Evolutionary conservation across 2,797 vertebrate genomes (phyloP), one percentile per base, ranked within the genome.

Genomic region (Eulemur albifrons): DNA sequence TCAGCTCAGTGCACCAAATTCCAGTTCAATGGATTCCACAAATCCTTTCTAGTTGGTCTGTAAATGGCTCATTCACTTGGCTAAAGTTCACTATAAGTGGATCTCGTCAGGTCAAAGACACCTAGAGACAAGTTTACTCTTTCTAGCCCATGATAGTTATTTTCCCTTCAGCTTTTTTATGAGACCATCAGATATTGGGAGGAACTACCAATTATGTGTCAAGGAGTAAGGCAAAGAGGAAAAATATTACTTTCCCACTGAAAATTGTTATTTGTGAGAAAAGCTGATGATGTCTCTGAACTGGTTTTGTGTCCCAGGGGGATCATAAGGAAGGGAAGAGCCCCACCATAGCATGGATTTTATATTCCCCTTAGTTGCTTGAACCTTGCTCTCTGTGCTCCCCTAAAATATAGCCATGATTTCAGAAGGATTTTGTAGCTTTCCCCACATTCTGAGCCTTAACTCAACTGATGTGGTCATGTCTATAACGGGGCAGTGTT

Each of bases 131-230:
- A 84, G 20, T 25, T 80, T 67, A 57, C 54, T 45, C 32, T 50
- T 73, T 54, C 63, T 23, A 82, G 27, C 15, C 23, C 11, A 83
- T 21, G 72, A 13, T 59, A 81, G 61, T 61, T 88, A 86, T 76
- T 96, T 96, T 96, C 61, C 35, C n/a, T 70, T 89, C 61, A 75
- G n/a, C 20, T 57, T 73, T 88, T 88, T 91, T n/a, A 83, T 38
- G 50, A 92, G 23, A 38, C 10, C 21, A 20, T 90, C 52, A 65
- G 30, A 0, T 81, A 18, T 80, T 80, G 61, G 35, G 35, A 79
- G n/a, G 75, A 30, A 38, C 20, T 90, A 61, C 59, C 87, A 93
- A 23, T 70, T 91, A 45, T 43, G 18, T 92, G 67, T 84, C 85
- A 95, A 85, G 23, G 35, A 83, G 27, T 84, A 32, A 90, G n/a